These are phyloP conservation scores for Rhinoderma darwinii DNA, from an alignment of 2,113 vertebrate genomes.

Conservation along the genomic window DNA sequence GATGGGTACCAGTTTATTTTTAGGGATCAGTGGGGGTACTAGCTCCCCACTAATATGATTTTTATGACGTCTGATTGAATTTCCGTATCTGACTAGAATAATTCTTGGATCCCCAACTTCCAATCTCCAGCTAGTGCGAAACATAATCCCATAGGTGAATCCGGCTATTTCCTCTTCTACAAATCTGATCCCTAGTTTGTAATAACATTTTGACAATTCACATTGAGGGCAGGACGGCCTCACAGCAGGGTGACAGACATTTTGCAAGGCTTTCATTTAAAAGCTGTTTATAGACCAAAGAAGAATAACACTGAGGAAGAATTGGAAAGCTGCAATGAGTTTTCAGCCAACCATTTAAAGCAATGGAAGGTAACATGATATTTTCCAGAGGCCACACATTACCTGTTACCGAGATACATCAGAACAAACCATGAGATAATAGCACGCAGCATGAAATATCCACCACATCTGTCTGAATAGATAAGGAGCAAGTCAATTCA, in stretches of 20 bases:
- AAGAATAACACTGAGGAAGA: background rate
- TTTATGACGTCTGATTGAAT: too few relatives aligned
- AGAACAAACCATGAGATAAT: background rate
- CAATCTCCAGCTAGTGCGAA: background rate
- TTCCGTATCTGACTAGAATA: too few relatives aligned
- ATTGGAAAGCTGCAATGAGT: background rate
- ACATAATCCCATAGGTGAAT: background rate
- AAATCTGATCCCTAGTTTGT: background rate
- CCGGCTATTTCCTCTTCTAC: background rate
- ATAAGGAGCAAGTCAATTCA: background rate
- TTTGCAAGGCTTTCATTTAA: constrained; percentile 16
- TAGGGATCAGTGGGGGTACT: too few relatives aligned
- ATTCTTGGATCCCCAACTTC: background rate
- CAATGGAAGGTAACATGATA: constrained; percentile 14
- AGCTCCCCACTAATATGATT: too few relatives aligned
- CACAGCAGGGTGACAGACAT: background rate
- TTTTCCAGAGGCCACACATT: background rate
- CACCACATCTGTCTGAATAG: background rate
- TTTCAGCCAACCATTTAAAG: constrained; percentile 1
- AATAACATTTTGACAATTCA: background rate
- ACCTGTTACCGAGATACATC: constrained; percentile 10
- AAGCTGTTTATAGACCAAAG: constrained; percentile 29
- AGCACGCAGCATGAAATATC: background rate
- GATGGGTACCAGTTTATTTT: too few relatives aligned
- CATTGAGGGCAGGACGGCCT: background rate